Percentiles rank a stretch among this genome's conserved stretches.
phyloP scores from a whole-genome alignment of 2,113 vertebrate species.

The Oreochromis tanganicae region DNA sequence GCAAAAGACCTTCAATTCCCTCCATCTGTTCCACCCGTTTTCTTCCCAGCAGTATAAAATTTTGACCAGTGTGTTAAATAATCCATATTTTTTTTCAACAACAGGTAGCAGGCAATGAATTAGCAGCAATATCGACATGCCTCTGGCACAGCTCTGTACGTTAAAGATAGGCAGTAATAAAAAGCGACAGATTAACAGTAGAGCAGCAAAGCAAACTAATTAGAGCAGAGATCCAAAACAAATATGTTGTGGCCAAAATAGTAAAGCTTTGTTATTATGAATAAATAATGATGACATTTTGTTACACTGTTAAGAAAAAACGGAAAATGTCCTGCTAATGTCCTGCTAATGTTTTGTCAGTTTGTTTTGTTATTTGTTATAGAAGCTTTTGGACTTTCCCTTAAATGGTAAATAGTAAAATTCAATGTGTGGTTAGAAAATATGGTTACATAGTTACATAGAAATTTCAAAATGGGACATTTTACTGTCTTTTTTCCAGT shows the following conservation, averaged over 20 bases:
- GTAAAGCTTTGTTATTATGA: background rate
- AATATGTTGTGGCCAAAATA: background rate
- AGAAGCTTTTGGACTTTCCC: background rate
- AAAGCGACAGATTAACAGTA: background rate
- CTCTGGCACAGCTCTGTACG: background rate
- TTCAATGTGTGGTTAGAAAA: background rate
- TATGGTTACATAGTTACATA: background rate
- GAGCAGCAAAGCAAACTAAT: background rate
- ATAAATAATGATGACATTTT: background rate
- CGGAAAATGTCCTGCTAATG: background rate
- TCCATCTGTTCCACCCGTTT: background rate
- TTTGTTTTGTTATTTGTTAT: background rate
- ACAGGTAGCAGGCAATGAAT: background rate
- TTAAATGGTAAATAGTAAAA: background rate
- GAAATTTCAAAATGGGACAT: background rate
- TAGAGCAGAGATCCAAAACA: background rate
- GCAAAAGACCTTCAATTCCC: background rate
- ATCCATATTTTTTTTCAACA: slow-evolving; percentile 11
- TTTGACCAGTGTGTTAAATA: background rate
- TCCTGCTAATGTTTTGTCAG: background rate
- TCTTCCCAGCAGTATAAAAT: background rate
- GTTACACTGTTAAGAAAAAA: background rate
- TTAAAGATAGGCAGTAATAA: background rate
- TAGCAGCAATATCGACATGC: background rate
- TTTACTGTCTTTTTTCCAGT: background rate